These are phyloP conservation scores for Mormyrus proboscirostris DNA, from an alignment of 2,797 vertebrate species.

Conservation along the genomic window DNA sequence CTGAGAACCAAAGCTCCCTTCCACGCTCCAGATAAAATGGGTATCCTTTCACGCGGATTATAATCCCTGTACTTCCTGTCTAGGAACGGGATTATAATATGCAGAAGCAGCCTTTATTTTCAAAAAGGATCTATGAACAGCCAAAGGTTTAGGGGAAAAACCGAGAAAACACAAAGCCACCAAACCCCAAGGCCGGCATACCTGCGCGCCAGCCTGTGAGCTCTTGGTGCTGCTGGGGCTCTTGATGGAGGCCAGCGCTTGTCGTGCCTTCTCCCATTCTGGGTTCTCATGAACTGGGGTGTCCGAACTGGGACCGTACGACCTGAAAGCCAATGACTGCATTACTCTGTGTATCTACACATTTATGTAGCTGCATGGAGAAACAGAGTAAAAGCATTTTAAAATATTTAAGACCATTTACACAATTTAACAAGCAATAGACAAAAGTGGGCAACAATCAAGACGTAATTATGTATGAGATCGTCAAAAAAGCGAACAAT, in stretches of 20 bases:
- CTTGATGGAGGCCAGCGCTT: constrained; percentile 85
- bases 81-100: background rate
- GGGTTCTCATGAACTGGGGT: constrained; percentile 79
- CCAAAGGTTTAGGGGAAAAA: background rate
- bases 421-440: background rate
- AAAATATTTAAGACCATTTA: background rate
- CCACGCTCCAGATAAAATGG: background rate
- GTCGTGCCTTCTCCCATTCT: constrained; percentile 88
- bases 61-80: background rate
- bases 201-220: constrained; percentile 63
- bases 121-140: background rate
- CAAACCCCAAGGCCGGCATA: constrained; percentile 29
- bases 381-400: background rate
- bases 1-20: background rate
- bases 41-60: background rate
- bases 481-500: background rate
- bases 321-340: constrained; percentile 41
- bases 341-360: background rate
- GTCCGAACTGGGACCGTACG: constrained; percentile 53
- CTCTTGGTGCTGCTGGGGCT: constrained; percentile 61
- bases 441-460: background rate
- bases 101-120: background rate
- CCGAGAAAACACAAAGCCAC: background rate
- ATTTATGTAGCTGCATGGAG: background rate
- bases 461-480: background rate